These are phyloP conservation scores for Chelonia mydas DNA, from an alignment of 2,797 vertebrate genomes.

Conservation along the genomic window DNA sequence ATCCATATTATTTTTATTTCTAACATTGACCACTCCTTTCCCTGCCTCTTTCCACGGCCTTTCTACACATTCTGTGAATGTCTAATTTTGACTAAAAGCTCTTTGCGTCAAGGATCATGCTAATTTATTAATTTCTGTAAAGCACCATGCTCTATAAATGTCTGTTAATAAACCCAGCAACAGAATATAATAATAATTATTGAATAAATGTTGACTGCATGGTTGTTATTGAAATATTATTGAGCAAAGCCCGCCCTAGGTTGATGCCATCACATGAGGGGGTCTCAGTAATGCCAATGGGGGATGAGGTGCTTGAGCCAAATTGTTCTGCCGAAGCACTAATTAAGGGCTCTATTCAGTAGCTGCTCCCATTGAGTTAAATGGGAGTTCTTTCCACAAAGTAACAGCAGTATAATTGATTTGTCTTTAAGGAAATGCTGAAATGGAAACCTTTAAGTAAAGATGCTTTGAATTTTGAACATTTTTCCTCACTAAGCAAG, in stretches of 20 bases:
- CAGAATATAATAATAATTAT: background rate
- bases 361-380: background rate
- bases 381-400: background rate
- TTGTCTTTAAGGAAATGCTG: background rate
- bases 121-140: background rate
- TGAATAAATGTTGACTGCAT: background rate
- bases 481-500: background rate
- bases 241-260: background rate
- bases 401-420: background rate
- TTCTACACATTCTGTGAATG: background rate
- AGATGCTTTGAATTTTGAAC: background rate
- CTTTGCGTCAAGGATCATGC: background rate
- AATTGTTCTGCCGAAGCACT: background rate
- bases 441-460: constrained; percentile 1
- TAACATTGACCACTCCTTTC: background rate
- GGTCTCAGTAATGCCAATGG: background rate
- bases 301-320: background rate
- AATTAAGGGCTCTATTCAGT: background rate
- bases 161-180: background rate
- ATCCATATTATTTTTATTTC: background rate
- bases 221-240: background rate
- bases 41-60: background rate
- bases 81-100: background rate
- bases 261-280: background rate
- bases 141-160: background rate